A percentile compares a stretch with the other conserved stretches of the same genome.
Evolutionary conservation across 2,113 vertebrate species (phyloP).

Genomic region (Aspidoscelis tigris): DNA sequence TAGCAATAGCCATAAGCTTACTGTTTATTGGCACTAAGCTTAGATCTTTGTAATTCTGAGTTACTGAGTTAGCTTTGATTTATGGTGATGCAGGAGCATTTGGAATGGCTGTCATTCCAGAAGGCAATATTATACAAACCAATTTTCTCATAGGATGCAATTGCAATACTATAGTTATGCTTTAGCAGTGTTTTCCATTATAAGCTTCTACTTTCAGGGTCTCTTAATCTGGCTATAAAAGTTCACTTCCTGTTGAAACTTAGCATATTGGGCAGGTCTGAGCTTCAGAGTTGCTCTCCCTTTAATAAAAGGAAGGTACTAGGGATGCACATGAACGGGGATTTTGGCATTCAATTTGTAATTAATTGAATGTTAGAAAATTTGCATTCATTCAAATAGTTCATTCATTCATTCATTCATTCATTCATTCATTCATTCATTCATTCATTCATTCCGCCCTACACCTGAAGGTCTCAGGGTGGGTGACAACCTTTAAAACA

Average conservation of each 20-base stretch:
- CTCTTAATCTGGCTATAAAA: slow-evolving; percentile 83
- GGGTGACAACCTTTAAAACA: no score
- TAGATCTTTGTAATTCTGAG: slow-evolving; percentile 83
- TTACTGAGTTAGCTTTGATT: slow-evolving; percentile 84
- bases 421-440: no score
- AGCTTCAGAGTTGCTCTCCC: slow-evolving; percentile 44
- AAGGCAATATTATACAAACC: slow-evolving; percentile 81
- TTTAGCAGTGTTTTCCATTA: slow-evolving; percentile 80
- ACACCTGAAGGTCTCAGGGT: no score
- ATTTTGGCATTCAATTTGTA: no score
- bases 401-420: no score
- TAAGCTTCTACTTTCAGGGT: slow-evolving; percentile 77
- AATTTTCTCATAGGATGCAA: slow-evolving; percentile 79
- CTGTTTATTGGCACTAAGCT: slow-evolving; percentile 81
- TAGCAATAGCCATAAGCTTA: slow-evolving; percentile 82
- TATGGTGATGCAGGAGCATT: slow-evolving; percentile 79
- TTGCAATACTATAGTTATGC: slow-evolving; percentile 76
- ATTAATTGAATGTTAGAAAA: no score
- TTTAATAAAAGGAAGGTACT: slow-evolving; percentile 34
- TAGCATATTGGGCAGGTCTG: slow-evolving; percentile 64
- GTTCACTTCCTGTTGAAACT: slow-evolving; percentile 76
- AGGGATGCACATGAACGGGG: no score
- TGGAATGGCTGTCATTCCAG: slow-evolving; percentile 78
- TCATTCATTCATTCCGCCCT: no score
- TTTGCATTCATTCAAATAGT: no score